These are phyloP conservation scores for Scopus umbretta DNA, from an alignment of 2,113 vertebrate genomes.

Conservation along the genomic window DNA sequence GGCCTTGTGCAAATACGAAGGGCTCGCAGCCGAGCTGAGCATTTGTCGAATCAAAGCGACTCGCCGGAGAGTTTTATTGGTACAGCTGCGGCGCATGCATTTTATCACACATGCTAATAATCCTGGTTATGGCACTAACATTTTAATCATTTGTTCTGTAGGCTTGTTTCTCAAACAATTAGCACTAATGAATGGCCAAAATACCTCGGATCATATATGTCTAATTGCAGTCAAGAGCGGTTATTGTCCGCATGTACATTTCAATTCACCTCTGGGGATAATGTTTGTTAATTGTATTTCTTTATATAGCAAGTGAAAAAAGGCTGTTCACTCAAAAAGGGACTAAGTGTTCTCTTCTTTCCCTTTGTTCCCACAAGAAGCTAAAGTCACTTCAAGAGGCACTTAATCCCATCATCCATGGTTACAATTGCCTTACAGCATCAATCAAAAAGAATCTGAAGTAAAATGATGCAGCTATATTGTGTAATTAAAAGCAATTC, in stretches of 20 bases:
- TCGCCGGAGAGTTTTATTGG: conserved; percentile 64
- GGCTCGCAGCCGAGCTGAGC: conserved; percentile 58
- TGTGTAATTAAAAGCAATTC: conserved; percentile 92
- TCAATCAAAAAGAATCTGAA: conserved; percentile 88
- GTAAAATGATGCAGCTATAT: conserved; percentile 87
- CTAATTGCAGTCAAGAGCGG: conserved; percentile 84
- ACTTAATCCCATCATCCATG: conserved; percentile 96
- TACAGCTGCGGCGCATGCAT: conserved; percentile 64
- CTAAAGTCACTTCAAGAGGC: conserved; percentile 97
- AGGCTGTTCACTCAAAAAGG: conserved; percentile 76
- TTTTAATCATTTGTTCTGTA: conserved; percentile 84
- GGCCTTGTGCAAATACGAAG: conserved; percentile 67
- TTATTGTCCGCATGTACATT: conserved; percentile 76
- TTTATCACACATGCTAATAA: conserved; percentile 81
- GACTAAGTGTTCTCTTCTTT: conserved; percentile 83
- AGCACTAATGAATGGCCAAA: conserved; percentile 82
- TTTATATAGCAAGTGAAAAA: conserved; percentile 72
- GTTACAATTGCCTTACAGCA: conserved; percentile 91
- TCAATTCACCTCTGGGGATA: conserved; percentile 82
- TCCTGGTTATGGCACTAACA: conserved; percentile 72
- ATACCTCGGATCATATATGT: conserved; percentile 85
- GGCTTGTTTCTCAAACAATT: conserved; percentile 86
- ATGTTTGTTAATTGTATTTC: conserved; percentile 89
- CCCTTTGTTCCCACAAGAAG: conserved; percentile 87
- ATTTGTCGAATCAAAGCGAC: conserved; percentile 63